phyloP scores from a whole-genome alignment of 2,888 invertebrate genomes.

The Hirtodrosophila cameraria region DNA sequence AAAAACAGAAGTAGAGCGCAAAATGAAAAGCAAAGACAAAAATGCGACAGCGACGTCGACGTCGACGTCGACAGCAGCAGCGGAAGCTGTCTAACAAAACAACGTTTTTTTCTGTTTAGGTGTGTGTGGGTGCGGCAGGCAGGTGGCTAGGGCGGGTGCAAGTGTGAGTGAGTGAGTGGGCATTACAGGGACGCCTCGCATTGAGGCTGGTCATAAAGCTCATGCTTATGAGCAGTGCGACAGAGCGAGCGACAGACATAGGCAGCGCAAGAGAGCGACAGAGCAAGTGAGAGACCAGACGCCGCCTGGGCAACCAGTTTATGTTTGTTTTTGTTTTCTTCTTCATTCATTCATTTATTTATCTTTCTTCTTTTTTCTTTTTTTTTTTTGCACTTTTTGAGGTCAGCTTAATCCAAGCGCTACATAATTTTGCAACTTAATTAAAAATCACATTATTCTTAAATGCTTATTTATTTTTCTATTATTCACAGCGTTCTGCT shows the following conservation, averaged over 20 bases:
- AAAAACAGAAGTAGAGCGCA: constrained; percentile 63
- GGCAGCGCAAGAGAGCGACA: constrained; percentile 6
- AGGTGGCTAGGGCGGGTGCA: constrained; percentile 8
- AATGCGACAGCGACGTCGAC: constrained; percentile 22
- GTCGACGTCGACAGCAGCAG: constrained; percentile 34
- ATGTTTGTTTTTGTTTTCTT: constrained; percentile 24
- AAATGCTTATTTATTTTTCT: constrained; percentile 18
- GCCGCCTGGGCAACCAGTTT: constrained; percentile 54
- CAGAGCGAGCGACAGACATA: constrained; percentile 18
- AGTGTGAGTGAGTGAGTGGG: constrained; percentile 11
- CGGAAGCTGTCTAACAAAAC: constrained; percentile 70
- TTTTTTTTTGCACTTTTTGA: constrained; percentile 47
- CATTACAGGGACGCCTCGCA: constrained; percentile 50
- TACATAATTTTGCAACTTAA: constrained; percentile 64
- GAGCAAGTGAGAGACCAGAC: constrained; percentile 18
- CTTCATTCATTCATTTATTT: constrained; percentile 17
- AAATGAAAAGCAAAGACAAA: constrained; percentile 50
- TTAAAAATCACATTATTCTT: no score
- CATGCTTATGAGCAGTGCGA: constrained; percentile 48
- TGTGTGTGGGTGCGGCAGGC: constrained; percentile 26
- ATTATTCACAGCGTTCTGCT: constrained; percentile 6
- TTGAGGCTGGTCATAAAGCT: constrained; percentile 73
- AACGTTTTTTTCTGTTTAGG: constrained; percentile 8
- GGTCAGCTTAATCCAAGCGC: constrained; percentile 67
- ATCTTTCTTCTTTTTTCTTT: constrained; percentile 22